These are phyloP conservation scores for Brachirus orientalis DNA, from an alignment of 2,113 vertebrate species.

Conservation along the genomic window DNA sequence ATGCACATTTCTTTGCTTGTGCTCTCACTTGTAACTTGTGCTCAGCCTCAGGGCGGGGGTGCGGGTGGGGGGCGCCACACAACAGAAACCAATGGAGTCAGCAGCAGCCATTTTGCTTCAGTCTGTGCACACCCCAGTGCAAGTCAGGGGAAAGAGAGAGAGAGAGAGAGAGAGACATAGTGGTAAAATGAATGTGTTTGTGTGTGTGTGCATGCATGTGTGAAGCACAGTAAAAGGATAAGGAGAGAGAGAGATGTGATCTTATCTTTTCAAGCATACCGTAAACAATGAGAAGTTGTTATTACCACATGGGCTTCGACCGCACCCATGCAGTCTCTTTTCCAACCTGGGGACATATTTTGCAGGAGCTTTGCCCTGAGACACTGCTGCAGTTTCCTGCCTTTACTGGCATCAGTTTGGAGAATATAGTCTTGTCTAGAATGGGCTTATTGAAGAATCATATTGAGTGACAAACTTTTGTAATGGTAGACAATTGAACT, in stretches of 20 bases:
- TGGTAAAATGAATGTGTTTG: conserved; percentile 20
- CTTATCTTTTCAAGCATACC: conserved; percentile 15
- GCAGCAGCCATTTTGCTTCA: conserved; percentile 77
- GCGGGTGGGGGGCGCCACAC: conserved; percentile 18
- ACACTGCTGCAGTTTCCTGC: no score
- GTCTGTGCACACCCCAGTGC: conserved; percentile 59
- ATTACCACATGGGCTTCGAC: conserved; percentile 27
- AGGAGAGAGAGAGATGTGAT: conserved; percentile 26
- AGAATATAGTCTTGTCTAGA: no score
- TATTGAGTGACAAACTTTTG: conserved; percentile 46
- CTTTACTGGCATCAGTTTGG: background rate
- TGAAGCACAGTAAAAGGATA: background rate
- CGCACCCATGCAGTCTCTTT: conserved; percentile 38
- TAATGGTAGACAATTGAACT: conserved; percentile 31
- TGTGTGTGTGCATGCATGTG: conserved; percentile 21
- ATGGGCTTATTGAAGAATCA: conserved; percentile 9
- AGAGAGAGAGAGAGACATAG: conserved; percentile 29
- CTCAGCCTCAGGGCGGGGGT: conserved; percentile 29
- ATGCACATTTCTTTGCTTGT: conserved; percentile 24
- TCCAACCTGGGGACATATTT: conserved; percentile 4
- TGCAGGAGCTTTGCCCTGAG: background rate
- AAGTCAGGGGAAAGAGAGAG: conserved; percentile 25
- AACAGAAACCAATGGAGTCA: conserved; percentile 54
- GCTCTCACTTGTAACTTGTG: conserved; percentile 28
- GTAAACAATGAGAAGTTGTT: conserved; percentile 25